Base-by-base conservation (phyloP, 2,888 invertebrate species). In the Sympetrum striolatum region DNA sequence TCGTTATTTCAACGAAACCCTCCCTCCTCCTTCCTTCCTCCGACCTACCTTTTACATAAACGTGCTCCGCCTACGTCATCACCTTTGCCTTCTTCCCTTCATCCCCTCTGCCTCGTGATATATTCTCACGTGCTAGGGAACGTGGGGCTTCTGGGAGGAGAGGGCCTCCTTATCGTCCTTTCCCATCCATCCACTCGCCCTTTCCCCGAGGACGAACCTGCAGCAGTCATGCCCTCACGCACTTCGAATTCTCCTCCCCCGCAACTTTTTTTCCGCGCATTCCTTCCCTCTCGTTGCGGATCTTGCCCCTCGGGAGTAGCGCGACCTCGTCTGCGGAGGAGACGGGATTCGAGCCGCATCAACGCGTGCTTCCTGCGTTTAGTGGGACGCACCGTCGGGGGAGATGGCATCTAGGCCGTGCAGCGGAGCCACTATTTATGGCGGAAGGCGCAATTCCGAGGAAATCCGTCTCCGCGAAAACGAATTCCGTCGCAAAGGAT, bases 21-120 rank as follows among this genome's bases (percentile, higher is more conserved):
- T 12, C 73, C 31, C 73, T 73, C n/a, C 58, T 6, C 25, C 48
- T 37, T 48, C 81, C 44, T n/a, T 53, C 81, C 31, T 60, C n/a
- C 64, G 86, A 64, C 60, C 86, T 37, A 86, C 86, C 86, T 86
- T 60, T 60, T 86, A 60, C 86, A 86, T 64, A 86, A 37, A 60
- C 60, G 82, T 53, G 53, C 81, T 25, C 48, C 48, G 82, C 31
- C 31, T 82, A 82, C 82, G 82, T 82, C 82, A 58, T n/a, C 82
- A 31, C 82, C 82, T 48, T 48, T 48, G 48, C 81, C 80, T 37
- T 44, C 5, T 81, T 44, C n/a, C 81, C 44, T 15, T 81, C 39
- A 37, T 18, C n/a, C 12, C 39, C 81, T 10, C 44, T 53, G 58
- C 82, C 58, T 82, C 82, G 82, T 82, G 82, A 82, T 82, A 48